phyloP scores from a whole-genome alignment of 2,888 invertebrate genomes.

The Poecilus cupreus region DNA sequence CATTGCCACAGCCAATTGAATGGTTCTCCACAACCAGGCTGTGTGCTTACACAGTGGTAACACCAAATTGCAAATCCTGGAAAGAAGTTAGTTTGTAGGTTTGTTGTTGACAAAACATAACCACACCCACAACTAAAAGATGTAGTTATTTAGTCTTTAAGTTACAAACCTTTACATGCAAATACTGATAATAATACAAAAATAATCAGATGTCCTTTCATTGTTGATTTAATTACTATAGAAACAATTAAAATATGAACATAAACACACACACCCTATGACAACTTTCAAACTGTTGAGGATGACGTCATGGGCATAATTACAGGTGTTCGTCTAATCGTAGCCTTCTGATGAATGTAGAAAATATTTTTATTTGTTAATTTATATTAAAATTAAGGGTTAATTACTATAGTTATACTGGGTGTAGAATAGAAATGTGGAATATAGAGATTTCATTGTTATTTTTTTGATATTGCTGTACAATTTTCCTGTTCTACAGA shows the following conservation, averaged over 20 bases:
- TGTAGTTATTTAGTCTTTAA: background rate
- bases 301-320: slow-evolving; percentile 28
- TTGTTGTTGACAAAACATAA: slow-evolving; percentile 28
- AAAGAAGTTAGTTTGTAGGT: background rate
- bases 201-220: slow-evolving; percentile 31
- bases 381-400: no score
- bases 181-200: slow-evolving; percentile 43
- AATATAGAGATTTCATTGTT: no score
- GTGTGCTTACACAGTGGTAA: slow-evolving; percentile 91
- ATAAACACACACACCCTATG: background rate
- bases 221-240: background rate
- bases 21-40: slow-evolving; percentile 89
- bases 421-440: no score
- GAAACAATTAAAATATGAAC: slow-evolving; percentile 14
- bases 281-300: background rate
- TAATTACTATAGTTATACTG: no score
- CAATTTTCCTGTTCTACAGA: no score
- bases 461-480: no score
- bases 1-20: slow-evolving; percentile 89
- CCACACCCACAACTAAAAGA: slow-evolving; percentile 45
- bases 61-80: slow-evolving; percentile 85
- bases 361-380: no score
- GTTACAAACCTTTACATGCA: slow-evolving; percentile 25
- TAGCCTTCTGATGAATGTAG: no score
- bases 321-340: no score